Percentiles rank a stretch among this genome's conserved stretches.
phyloP scores from a whole-genome alignment of 2,797 vertebrate genomes.

The Schizopygopsis pylzovi region DNA sequence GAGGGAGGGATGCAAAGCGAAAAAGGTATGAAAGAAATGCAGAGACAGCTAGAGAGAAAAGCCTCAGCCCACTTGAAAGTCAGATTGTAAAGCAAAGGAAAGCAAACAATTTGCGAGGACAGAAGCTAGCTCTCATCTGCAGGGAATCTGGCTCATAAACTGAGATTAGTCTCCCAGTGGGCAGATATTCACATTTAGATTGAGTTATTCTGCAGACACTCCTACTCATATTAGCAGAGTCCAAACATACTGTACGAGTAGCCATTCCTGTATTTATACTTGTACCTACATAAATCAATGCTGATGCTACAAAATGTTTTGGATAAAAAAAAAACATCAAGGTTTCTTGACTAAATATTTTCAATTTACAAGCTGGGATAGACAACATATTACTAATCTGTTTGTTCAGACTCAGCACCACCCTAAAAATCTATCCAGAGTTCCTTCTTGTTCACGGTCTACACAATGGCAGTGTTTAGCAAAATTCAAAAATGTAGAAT shows the following conservation, averaged over 20 bases:
- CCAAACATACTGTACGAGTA: constrained; percentile 29
- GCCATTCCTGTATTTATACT: constrained; percentile 14
- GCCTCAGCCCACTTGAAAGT: constrained; percentile 41
- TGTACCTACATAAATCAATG: background rate
- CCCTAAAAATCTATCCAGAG: background rate
- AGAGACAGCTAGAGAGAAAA: constrained; percentile 16
- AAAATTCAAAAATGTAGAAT: background rate
- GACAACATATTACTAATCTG: background rate
- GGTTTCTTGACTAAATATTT: background rate
- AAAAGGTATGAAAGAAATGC: constrained; percentile 26
- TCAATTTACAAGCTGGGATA: background rate
- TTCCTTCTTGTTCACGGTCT: background rate
- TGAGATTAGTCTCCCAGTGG: constrained; percentile 44
- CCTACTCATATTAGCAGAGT: constrained; percentile 33
- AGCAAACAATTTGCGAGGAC: constrained; percentile 40
- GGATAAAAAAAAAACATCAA: background rate
- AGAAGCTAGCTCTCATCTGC: constrained; percentile 34
- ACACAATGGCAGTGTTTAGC: background rate
- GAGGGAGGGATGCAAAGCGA: constrained; percentile 18
- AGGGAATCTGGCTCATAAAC: constrained; percentile 45
- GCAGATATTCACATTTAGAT: constrained; percentile 52
- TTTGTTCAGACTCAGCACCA: background rate
- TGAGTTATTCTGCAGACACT: constrained; percentile 49
- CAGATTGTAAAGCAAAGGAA: constrained; percentile 36
- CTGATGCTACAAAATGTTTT: background rate